Percentiles rank a stretch among this genome's conserved stretches.
phyloP scores from a whole-genome alignment of 2,113 vertebrate genomes.

The Cairina moschata region DNA sequence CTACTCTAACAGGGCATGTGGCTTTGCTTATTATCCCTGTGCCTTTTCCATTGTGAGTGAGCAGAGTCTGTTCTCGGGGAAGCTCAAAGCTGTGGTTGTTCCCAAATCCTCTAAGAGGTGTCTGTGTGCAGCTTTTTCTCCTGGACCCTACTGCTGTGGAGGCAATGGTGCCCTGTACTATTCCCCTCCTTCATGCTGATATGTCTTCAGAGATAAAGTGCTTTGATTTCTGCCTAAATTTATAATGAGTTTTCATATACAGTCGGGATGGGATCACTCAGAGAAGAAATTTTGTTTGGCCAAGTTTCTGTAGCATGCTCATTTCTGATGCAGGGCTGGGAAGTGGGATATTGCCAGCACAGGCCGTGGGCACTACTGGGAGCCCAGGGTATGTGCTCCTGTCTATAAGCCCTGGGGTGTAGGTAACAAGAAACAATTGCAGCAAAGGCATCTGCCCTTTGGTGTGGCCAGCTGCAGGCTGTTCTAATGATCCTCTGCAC shows the following conservation, averaged over 20 bases:
- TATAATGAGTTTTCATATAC: background rate
- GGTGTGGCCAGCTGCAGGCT: background rate
- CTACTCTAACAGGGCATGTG: accelerated
- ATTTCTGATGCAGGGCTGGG: background rate
- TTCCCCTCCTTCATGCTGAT: background rate
- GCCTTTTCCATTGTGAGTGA: background rate
- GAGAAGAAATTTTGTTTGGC: background rate
- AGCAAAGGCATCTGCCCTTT: too few relatives aligned
- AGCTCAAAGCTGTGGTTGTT: accelerated
- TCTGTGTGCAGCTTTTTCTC: background rate
- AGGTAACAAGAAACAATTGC: background rate
- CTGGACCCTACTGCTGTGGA: background rate
- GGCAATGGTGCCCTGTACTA: accelerated
- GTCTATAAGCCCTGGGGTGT: too few relatives aligned
- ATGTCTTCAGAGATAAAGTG: background rate
- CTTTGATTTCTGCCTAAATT: background rate
- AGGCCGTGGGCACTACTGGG: too few relatives aligned
- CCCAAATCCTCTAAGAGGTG: accelerated
- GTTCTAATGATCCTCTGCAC: background rate
- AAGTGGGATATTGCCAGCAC: background rate
- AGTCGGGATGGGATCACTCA: background rate
- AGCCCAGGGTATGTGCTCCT: background rate
- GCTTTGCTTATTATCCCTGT: background rate
- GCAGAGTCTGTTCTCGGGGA: background rate
- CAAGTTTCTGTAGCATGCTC: background rate